A percentile compares a stretch with the other conserved stretches of the same genome.
phyloP scores from a whole-genome alignment of 2,797 vertebrate species.

The Ptychadena robeensis region DNA sequence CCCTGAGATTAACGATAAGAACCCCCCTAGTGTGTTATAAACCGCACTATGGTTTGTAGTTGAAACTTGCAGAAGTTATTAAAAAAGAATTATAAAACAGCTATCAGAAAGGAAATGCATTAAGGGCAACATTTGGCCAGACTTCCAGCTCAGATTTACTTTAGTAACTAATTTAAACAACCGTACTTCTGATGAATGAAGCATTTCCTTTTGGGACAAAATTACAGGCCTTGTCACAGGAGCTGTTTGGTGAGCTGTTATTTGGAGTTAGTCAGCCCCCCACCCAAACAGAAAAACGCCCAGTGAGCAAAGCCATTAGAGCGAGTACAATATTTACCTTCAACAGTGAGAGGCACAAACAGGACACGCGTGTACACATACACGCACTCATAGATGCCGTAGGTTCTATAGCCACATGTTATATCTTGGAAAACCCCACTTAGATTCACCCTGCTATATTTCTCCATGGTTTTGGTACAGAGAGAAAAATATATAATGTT shows the following conservation, averaged over 20 bases:
- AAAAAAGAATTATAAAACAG: background rate
- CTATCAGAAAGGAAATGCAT: slow-evolving; percentile 23
- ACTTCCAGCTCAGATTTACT: slow-evolving; percentile 69
- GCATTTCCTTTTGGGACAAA: slow-evolving; percentile 84
- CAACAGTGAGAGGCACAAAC: slow-evolving; percentile 65
- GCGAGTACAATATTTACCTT: slow-evolving; percentile 78
- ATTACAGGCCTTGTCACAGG: slow-evolving; percentile 80
- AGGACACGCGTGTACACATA: slow-evolving; percentile 36
- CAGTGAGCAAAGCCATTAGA: slow-evolving; percentile 67
- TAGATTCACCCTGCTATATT: slow-evolving; percentile 73
- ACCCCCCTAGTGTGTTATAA: too few relatives aligned
- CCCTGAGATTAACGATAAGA: too few relatives aligned
- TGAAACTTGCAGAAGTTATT: too few relatives aligned
- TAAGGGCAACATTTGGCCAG: slow-evolving; percentile 63
- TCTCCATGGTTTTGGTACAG: slow-evolving; percentile 65
- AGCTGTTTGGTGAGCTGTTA: slow-evolving; percentile 82
- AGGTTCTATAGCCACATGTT: slow-evolving; percentile 20
- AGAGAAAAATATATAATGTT: slow-evolving; percentile 71
- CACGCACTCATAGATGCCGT: background rate
- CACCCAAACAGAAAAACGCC: slow-evolving; percentile 10
- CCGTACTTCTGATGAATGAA: slow-evolving; percentile 80
- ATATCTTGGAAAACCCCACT: slow-evolving; percentile 65
- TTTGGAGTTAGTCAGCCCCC: slow-evolving; percentile 84
- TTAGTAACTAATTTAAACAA: slow-evolving; percentile 78
- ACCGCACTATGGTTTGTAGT: too few relatives aligned